phyloP scores from a whole-genome alignment of 2,113 vertebrate genomes.

The Ophiodon elongatus region DNA sequence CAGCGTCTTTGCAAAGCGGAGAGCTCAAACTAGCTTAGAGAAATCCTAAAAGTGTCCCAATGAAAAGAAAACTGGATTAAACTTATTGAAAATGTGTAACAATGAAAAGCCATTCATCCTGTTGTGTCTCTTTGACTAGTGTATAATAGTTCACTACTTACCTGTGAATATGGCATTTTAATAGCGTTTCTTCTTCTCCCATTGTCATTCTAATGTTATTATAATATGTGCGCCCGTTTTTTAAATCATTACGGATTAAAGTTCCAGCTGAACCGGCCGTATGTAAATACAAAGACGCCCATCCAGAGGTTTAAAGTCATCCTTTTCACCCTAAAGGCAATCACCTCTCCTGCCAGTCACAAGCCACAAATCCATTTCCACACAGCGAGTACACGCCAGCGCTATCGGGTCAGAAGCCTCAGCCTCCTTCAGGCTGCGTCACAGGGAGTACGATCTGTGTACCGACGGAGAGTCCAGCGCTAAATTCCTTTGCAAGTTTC shows the following conservation, averaged over 20 bases:
- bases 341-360: constrained; percentile 26
- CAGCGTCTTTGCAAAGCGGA: constrained; percentile 9
- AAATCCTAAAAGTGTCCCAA: constrained; percentile 21
- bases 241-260: constrained; percentile 18
- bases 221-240: background rate
- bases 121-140: background rate
- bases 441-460: constrained; percentile 36
- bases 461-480: background rate
- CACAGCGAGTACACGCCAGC: background rate
- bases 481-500: background rate
- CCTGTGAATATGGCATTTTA: constrained; percentile 1
- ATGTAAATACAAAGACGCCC: constrained; percentile 23
- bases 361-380: constrained; percentile 12
- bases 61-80: constrained; percentile 17
- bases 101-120: constrained; percentile 26
- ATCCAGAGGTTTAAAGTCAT: constrained; percentile 26
- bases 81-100: background rate
- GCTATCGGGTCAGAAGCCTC: constrained; percentile 26
- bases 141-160: background rate
- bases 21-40: constrained; percentile 1
- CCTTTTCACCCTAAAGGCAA: constrained; percentile 14
- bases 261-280: background rate
- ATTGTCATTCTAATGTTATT: constrained; percentile 32
- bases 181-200: background rate
- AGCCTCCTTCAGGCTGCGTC: constrained; percentile 38